Evolutionary conservation across 2,888 invertebrate genomes (phyloP).

Genomic region (Thymelicus sylvestris): DNA sequence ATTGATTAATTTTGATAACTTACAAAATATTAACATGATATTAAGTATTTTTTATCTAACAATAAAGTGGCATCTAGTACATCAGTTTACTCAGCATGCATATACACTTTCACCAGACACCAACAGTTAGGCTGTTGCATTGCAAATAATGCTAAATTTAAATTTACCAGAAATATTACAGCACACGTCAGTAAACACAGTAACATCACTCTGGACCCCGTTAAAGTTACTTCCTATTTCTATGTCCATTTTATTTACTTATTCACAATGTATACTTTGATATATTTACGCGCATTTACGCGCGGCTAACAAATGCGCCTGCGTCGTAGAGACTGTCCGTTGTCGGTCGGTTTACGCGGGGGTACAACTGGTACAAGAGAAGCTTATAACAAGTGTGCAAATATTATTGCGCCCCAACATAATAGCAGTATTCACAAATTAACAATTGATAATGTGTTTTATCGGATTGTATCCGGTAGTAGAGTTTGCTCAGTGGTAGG

Average conservation of each 20-base stretch:
- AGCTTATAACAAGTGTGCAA: neutral
- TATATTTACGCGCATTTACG: conserved; percentile 27
- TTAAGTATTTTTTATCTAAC: too few species aligned
- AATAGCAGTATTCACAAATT: too few species aligned
- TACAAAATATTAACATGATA: too few species aligned
- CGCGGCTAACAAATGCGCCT: conserved; percentile 41
- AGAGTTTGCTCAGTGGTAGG: too few species aligned
- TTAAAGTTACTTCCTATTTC: conserved; percentile 48
- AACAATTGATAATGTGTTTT: too few species aligned
- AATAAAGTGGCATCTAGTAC: too few species aligned
- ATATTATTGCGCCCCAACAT: too few species aligned
- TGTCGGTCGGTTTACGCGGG: neutral
- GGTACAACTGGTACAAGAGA: neutral
- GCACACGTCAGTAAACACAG: conserved; percentile 54
- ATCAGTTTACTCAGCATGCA: too few species aligned
- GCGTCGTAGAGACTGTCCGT: conserved; percentile 24
- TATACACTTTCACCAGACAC: too few species aligned
- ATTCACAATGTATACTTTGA: neutral
- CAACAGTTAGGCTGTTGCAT: too few species aligned
- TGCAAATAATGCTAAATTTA: conserved; percentile 8
- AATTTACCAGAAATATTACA: conserved; percentile 49
- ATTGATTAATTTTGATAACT: too few species aligned
- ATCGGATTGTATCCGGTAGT: too few species aligned
- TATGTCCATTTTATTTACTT: conserved; percentile 50
- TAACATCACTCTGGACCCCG: conserved; percentile 39